Conservation (phyloP, 2,888 invertebrate species). For the Phoenoteleia sp. region DNA sequence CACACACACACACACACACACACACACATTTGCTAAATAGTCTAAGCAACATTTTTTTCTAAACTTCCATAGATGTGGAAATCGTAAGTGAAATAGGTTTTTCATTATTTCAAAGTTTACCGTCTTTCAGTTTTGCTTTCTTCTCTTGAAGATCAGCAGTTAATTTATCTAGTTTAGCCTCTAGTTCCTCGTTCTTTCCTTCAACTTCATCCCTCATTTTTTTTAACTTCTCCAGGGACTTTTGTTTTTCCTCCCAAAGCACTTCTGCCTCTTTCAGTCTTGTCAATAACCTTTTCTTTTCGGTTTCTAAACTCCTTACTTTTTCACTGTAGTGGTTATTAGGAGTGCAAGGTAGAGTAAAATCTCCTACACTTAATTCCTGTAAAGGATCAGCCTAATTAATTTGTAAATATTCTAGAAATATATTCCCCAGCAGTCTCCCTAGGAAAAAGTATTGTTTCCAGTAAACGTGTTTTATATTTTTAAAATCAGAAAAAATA, state of each 20-base stretch:
- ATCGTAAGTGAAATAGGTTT: too few relatives aligned
- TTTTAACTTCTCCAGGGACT: not conserved
- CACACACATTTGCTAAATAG: too few relatives aligned
- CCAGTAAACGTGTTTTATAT: too few relatives aligned
- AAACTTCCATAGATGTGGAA: too few relatives aligned
- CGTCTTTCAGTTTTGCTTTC: not conserved
- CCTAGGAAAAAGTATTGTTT: too few relatives aligned
- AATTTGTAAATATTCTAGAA: too few relatives aligned
- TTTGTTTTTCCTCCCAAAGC: conserved; percentile 15
- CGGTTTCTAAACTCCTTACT: conserved; percentile 1
- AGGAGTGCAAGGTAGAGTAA: not conserved
- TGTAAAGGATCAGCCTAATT: too few relatives aligned
- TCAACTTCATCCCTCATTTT: not conserved
- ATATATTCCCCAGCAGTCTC: too few relatives aligned
- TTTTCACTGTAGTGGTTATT: not conserved
- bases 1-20: too few relatives aligned
- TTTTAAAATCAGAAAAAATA: too few relatives aligned
- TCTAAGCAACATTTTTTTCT: too few relatives aligned
- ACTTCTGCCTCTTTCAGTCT: conserved; percentile 18
- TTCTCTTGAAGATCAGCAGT: not conserved
- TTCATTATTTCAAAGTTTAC: not conserved
- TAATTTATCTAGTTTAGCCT: conserved; percentile 5
- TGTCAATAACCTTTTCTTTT: not conserved
- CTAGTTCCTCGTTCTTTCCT: conserved; percentile 19
- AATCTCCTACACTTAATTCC: not conserved